phyloP scores from a whole-genome alignment of 1,140 invertebrate genomes.

The Lethrus apterus region DNA sequence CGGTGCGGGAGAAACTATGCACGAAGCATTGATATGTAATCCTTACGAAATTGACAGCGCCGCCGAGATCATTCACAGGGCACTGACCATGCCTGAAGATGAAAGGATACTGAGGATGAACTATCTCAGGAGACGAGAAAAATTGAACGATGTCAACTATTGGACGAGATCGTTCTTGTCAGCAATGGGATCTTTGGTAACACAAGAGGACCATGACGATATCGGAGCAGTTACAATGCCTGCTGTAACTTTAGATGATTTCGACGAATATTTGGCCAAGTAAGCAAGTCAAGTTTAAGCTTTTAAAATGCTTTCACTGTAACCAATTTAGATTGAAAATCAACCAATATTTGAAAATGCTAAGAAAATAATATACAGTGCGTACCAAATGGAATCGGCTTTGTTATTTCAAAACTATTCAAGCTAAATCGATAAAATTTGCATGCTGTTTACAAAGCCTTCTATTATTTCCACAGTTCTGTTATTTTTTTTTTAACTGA shows the following conservation, averaged over 20 bases:
- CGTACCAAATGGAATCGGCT: too few species aligned
- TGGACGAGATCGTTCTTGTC: conserved; percentile 86
- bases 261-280: conserved; percentile 78
- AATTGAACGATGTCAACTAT: conserved; percentile 75
- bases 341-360: neutral
- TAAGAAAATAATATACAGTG: neutral
- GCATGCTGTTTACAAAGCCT: too few species aligned
- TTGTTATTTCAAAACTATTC: too few species aligned
- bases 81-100: conserved; percentile 83
- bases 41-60: conserved; percentile 84
- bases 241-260: conserved; percentile 78
- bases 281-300: conserved; percentile 41
- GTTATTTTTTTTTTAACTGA: too few species aligned
- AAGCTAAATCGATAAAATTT: too few species aligned
- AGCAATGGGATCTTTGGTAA: conserved; percentile 67
- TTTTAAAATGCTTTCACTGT: neutral
- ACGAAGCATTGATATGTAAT: conserved; percentile 77
- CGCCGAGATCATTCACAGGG: conserved; percentile 77
- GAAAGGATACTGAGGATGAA: conserved; percentile 82
- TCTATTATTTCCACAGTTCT: too few species aligned
- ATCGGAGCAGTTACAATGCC: conserved; percentile 75
- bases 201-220: conserved; percentile 66
- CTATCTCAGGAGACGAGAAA: conserved; percentile 70
- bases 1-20: conserved; percentile 86
- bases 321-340: neutral